phyloP scores from a whole-genome alignment of 2,113 vertebrate species.

The Stigmatopora nigra region DNA sequence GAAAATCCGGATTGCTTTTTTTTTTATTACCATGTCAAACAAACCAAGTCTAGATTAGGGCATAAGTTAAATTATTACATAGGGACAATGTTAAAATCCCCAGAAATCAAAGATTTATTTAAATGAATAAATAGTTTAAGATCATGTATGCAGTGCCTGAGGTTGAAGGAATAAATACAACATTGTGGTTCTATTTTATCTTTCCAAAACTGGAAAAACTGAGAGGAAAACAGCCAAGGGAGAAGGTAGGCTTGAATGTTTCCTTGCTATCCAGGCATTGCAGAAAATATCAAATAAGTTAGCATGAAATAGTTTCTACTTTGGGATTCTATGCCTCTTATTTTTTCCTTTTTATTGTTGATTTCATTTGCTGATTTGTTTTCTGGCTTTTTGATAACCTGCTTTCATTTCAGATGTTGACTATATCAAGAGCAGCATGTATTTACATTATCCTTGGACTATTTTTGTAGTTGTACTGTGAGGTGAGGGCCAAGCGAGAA shows the following conservation, averaged over 20 bases:
- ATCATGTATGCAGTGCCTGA: slow-evolving; percentile 30
- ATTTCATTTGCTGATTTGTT: background rate
- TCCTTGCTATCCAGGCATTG: slow-evolving; percentile 25
- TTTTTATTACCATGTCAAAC: background rate
- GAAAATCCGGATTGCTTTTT: background rate
- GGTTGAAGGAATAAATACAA: slow-evolving; percentile 50
- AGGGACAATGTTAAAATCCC: background rate
- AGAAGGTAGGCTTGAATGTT: slow-evolving; percentile 29
- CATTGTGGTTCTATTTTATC: slow-evolving; percentile 46
- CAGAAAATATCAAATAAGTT: slow-evolving; percentile 20
- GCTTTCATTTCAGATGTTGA: background rate
- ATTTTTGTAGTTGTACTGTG: slow-evolving; percentile 80
- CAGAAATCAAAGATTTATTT: slow-evolving; percentile 7
- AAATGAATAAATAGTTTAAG: slow-evolving; percentile 8
- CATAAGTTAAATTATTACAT: background rate
- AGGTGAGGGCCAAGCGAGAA: slow-evolving; percentile 81
- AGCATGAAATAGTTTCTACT: slow-evolving; percentile 39
- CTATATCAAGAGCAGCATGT: background rate
- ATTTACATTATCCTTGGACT: slow-evolving; percentile 7
- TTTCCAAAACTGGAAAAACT: slow-evolving; percentile 41
- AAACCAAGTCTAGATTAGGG: background rate
- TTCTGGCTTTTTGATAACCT: background rate
- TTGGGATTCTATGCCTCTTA: slow-evolving; percentile 15
- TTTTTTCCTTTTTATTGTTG: slow-evolving; percentile 4
- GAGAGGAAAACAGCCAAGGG: slow-evolving; percentile 35